Evolutionary conservation across 2,888 invertebrate genomes (phyloP).

Genomic region (Azorinus chamasolen): DNA sequence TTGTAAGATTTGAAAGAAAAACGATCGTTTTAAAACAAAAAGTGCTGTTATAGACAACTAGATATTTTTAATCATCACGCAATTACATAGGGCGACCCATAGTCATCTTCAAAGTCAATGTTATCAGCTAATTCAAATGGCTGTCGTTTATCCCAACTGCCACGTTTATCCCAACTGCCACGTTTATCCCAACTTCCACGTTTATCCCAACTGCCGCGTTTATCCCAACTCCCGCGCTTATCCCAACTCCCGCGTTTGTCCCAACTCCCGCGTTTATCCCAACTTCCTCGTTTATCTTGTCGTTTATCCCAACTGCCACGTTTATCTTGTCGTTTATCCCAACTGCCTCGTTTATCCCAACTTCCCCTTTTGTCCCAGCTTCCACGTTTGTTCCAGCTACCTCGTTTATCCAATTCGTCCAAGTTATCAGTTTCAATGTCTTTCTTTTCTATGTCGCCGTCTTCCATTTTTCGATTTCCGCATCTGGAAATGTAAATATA

Average conservation of each 20-base stretch:
- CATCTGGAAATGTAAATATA: conserved; percentile 26
- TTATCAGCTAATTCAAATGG: too few relatives aligned
- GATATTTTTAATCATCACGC: too few relatives aligned
- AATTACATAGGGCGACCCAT: too few relatives aligned
- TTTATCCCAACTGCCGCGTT: conserved; percentile 46
- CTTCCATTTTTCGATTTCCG: conserved; percentile 24
- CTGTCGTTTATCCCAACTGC: conserved; percentile 60
- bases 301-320: conserved; percentile 48
- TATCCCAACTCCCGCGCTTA: conserved; percentile 53
- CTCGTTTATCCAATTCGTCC: background rate
- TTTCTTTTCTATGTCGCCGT: too few relatives aligned
- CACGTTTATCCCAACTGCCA: conserved; percentile 59
- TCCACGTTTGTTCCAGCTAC: conserved; percentile 10
- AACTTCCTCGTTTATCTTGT: conserved; percentile 53
- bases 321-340: conserved; percentile 16
- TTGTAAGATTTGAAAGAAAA: too few relatives aligned
- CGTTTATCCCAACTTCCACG: conserved; percentile 43
- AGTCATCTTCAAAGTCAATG: too few relatives aligned
- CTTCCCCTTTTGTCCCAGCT: background rate
- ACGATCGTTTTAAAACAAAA: too few relatives aligned
- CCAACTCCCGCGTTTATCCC: conserved; percentile 59
- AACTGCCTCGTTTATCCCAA: background rate
- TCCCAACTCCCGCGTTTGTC: conserved; percentile 50
- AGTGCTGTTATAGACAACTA: too few relatives aligned
- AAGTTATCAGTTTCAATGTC: too few relatives aligned